Evolutionary conservation across 2,113 vertebrate species (phyloP).

Genomic region (Siniperca chuatsi): DNA sequence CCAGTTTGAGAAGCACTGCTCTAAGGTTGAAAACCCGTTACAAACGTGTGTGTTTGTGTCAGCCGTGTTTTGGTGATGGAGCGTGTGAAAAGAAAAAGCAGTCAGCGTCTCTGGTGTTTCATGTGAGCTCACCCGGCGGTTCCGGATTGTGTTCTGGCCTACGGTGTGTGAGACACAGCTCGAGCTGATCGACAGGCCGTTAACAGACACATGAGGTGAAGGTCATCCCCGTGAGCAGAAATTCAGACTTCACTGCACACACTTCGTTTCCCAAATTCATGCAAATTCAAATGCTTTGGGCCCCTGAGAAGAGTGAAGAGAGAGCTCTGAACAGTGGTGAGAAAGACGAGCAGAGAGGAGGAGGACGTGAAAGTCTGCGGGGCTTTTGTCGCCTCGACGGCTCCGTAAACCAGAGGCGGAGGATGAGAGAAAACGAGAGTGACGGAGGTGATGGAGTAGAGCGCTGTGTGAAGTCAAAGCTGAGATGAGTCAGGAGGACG

Average conservation of each 20-base stretch:
- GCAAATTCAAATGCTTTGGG: neutral
- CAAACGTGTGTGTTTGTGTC: too few relatives aligned
- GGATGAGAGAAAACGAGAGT: slow-evolving; percentile 66
- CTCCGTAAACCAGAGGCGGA: slow-evolving; percentile 68
- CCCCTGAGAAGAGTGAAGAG: neutral
- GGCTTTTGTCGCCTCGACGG: slow-evolving; percentile 50
- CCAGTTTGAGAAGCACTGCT: neutral
- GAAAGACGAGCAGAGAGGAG: neutral
- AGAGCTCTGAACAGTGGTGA: neutral
- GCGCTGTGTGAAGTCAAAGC: neutral
- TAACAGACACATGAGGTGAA: neutral
- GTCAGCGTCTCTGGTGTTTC: too few relatives aligned
- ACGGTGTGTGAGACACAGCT: too few relatives aligned
- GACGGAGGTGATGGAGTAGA: slow-evolving; percentile 33
- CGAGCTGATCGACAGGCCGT: too few relatives aligned
- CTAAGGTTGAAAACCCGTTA: neutral
- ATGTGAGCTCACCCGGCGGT: too few relatives aligned
- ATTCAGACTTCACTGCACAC: neutral
- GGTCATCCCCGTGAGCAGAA: neutral
- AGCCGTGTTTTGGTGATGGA: too few relatives aligned
- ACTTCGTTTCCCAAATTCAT: neutral
- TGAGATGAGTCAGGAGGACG: slow-evolving; percentile 34
- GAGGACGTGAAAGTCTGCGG: slow-evolving; percentile 42
- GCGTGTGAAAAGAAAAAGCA: too few relatives aligned
- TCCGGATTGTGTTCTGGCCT: too few relatives aligned